phyloP scores from a whole-genome alignment of 2,797 vertebrate genomes.

The Gouania willdenowi region DNA sequence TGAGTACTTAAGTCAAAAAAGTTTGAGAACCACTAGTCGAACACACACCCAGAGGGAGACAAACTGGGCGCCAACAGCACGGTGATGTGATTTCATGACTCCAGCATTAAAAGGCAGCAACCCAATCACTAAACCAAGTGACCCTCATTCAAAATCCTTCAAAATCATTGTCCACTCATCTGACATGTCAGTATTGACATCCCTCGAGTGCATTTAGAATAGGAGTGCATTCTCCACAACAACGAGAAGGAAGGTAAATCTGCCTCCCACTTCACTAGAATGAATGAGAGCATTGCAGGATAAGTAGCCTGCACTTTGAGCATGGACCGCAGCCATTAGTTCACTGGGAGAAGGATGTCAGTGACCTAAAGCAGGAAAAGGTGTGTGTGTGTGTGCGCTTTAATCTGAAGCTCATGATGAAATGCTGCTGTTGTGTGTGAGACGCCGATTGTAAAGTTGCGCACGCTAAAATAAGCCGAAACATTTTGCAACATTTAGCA shows the following conservation, averaged over 20 bases:
- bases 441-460: conserved; percentile 1
- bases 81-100: no score
- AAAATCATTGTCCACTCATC: not conserved
- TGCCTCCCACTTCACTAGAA: conserved; percentile 30
- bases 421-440: conserved; percentile 15
- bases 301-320: conserved; percentile 33
- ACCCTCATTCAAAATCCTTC: conserved; percentile 22
- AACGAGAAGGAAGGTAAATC: not conserved
- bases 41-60: no score
- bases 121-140: no score
- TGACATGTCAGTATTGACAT: no score
- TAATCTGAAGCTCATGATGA: conserved; percentile 22
- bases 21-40: no score
- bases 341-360: conserved; percentile 38
- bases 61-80: no score
- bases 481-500: no score
- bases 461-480: no score
- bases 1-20: no score
- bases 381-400: conserved; percentile 27
- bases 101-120: no score
- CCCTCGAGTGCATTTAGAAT: conserved; percentile 9
- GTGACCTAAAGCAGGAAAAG: conserved; percentile 24
- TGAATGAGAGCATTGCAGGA: conserved; percentile 42
- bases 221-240: conserved; percentile 25
- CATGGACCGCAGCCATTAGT: conserved; percentile 41